phyloP scores from a whole-genome alignment of 2,888 invertebrate species.

The Aethes cnicana region DNA sequence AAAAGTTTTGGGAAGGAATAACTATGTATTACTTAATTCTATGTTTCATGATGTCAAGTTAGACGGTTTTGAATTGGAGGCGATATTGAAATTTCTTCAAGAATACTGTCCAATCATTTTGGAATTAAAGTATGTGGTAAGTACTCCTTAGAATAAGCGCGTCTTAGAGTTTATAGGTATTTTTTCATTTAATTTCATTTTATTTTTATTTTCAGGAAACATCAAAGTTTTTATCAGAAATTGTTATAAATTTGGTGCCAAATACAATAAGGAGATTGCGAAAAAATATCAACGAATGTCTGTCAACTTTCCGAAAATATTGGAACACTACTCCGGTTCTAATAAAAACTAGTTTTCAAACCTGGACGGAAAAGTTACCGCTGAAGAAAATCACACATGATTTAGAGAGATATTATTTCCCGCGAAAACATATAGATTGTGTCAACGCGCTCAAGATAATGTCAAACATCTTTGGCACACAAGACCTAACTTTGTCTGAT shows the following conservation, averaged over 20 bases:
- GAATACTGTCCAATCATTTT: slow-evolving; percentile 43
- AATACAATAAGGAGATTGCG: slow-evolving; percentile 34
- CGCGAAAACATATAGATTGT: slow-evolving; percentile 30
- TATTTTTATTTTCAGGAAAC: slow-evolving; percentile 46
- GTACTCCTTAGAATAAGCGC: slow-evolving; percentile 9
- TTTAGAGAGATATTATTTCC: slow-evolving; percentile 39
- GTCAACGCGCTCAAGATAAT: slow-evolving; percentile 40
- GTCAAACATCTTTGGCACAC: slow-evolving; percentile 33
- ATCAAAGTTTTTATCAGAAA: slow-evolving; percentile 36
- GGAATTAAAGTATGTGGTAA: slow-evolving; percentile 46
- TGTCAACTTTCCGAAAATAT: slow-evolving; percentile 35
- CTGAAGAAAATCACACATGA: slow-evolving; percentile 40
- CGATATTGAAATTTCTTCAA: slow-evolving; percentile 43
- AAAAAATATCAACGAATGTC: slow-evolving; percentile 35
- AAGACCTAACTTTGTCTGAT: slow-evolving; percentile 25
- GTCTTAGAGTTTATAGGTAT: too few relatives aligned
- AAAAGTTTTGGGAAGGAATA: slow-evolving; percentile 32
- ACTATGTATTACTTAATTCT: slow-evolving; percentile 32
- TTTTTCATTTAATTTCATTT: too few relatives aligned
- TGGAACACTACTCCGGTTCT: slow-evolving; percentile 27
- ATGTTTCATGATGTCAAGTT: slow-evolving; percentile 22
- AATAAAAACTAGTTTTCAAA: slow-evolving; percentile 32
- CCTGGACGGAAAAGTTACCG: slow-evolving; percentile 37
- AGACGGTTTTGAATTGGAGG: slow-evolving; percentile 35
- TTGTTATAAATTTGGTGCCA: slow-evolving; percentile 40